A percentile compares a stretch with the other conserved stretches of the same genome.
Conservation (phyloP, 2,888 invertebrate species). For the Caenorhabditis japonica region DNA sequence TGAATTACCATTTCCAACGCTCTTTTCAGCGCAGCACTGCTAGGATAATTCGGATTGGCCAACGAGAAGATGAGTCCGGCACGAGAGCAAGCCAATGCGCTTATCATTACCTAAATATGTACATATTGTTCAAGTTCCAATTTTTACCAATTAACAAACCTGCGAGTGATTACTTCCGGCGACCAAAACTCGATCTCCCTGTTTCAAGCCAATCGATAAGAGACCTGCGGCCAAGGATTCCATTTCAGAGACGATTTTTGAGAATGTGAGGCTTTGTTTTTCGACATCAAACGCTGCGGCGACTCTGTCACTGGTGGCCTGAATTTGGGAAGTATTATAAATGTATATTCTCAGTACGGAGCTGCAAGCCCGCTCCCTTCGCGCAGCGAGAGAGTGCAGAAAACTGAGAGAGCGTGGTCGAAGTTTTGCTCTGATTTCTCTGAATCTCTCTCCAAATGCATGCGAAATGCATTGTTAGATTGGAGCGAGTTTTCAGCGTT, state of each 20-base stretch:
- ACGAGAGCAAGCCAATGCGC: constrained; percentile 71
- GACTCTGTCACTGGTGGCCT: constrained; percentile 55
- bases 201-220: constrained; percentile 77
- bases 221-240: constrained; percentile 77
- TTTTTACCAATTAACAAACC: constrained; percentile 13
- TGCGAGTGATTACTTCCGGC: constrained; percentile 79
- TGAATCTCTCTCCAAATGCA: no score
- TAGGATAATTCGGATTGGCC: constrained; percentile 71
- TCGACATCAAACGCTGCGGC: constrained; percentile 73
- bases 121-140: background rate
- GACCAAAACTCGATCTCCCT: constrained; percentile 79
- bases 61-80: constrained; percentile 78
- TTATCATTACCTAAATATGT: constrained; percentile 59
- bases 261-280: constrained; percentile 65
- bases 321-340: background rate
- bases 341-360: no score
- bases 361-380: no score
- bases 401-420: no score
- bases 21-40: constrained; percentile 57
- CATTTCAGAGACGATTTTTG: constrained; percentile 63
- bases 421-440: no score
- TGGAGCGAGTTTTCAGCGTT: no score
- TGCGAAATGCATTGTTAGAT: no score
- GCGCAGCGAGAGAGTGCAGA: no score
- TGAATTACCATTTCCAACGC: constrained; percentile 57